Evolutionary conservation across 2,888 invertebrate species (phyloP), one percentile per base, ranked within the genome.

Genomic region (Adineta ricciae): DNA sequence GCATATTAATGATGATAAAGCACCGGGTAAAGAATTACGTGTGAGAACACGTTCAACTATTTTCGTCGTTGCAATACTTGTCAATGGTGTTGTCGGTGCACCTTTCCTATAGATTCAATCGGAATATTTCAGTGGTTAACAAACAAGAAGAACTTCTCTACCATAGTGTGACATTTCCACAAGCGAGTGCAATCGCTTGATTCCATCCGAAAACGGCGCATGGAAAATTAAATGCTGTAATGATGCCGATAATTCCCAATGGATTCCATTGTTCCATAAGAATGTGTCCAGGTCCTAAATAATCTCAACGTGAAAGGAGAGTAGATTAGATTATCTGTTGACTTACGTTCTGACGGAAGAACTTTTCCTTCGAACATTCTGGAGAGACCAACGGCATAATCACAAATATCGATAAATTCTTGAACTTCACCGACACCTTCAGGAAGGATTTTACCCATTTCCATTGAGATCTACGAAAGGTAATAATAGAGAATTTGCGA

Each of bases 141-240:
- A 46, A 46, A 46, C 5, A 5, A 46, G 8, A 46, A 9, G 19
- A 50, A 50, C 19, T 19, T 50, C 2, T 50, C 27, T 64, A 64
- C 91, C 91, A 91, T 3, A 91, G 83, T 49, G 89, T 87, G 49
- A 88, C 88, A 87, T 90, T 90, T 83, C 90, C 90, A 88, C 89
- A 89, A 41, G 88, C 94, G 93, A 97, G 93, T 11, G 97, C 96
- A 88, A 98, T 93, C 72, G 97, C 95, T 87, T 95, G 94, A 90
- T 98, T 98, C 99, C 99, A 99, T 3, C 99, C 99, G 89, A 95
- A 99, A 19, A 98, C 98, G 19, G 99, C 99, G 83, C 96, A 94
- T 0, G 99, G 99, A 91, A 99, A 99, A 91, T 99, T 99, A 91
- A 98, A 99, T 0, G 99, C 99, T 1, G 96, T 94, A 88, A 99